Percentiles rank a stretch among this genome's conserved stretches.
These are phyloP conservation scores for Anagrus nilaparvatae DNA, from an alignment of 1,140 invertebrate species.

Conservation along the genomic window DNA sequence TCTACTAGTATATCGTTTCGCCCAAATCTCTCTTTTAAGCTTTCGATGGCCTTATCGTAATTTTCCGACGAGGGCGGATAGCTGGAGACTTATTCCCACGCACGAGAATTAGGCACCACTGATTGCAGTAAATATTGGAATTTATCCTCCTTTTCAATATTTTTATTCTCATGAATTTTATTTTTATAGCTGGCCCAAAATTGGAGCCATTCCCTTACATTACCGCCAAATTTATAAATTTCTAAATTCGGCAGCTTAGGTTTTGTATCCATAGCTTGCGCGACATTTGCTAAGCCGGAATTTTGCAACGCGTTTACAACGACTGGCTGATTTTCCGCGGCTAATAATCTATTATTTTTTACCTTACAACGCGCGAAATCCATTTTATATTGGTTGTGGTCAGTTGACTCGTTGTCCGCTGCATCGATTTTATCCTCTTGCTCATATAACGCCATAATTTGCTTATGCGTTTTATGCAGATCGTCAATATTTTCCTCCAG, in stretches of 20 bases:
- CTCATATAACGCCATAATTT: no score
- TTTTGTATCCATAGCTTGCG: neutral
- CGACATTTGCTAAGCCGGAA: neutral
- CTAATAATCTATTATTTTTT: neutral
- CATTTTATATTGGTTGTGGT: neutral
- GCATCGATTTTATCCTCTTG: no score
- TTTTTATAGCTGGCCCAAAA: constrained; percentile 32
- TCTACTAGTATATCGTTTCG: constrained; percentile 11
- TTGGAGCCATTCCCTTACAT: constrained; percentile 27
- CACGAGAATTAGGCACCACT: constrained; percentile 14
- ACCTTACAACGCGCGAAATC: neutral
- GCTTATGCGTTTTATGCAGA: no score
- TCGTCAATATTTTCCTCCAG: no score
- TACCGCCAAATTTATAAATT: constrained; percentile 24
- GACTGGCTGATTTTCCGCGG: neutral
- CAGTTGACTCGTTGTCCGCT: neutral
- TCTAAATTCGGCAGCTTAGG: constrained; percentile 23
- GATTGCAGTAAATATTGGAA: constrained; percentile 21
- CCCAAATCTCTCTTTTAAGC: constrained; percentile 16
- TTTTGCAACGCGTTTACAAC: neutral
- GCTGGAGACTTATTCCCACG: constrained; percentile 13
- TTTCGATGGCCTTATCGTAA: constrained; percentile 10
- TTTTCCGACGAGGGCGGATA: constrained; percentile 11
- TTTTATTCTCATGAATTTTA: constrained; percentile 27
- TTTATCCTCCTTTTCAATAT: constrained; percentile 23